Base-by-base conservation (phyloP, 2,797 vertebrate species). In the Gymnoscopelus braueri region DNA sequence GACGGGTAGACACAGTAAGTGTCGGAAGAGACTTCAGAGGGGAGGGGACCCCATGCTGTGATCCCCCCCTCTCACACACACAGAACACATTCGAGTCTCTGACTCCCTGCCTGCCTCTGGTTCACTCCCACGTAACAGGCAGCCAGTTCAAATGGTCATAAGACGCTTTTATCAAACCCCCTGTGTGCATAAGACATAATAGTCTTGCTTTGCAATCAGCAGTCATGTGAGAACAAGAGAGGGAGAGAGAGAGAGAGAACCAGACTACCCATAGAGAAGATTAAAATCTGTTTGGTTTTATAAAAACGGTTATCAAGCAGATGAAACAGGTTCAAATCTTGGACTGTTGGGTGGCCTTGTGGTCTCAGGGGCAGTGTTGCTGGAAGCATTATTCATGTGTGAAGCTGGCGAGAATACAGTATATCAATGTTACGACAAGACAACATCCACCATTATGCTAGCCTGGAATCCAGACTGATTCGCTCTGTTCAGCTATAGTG, bases 331-430 rank as follows among this genome's bases (percentile, higher is more conserved):
- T 44, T 44, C 6, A 8, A 44, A 8, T 44, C 39, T 9, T 44
- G 39, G 7, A 1, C 39, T 44, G 39, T 44, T 56, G 61, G 7
- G 63, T 8, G 44, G 63, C 57, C 10, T 63, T 68, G 67, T 66
- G 12, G 14, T 13, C 4, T n/a, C 9, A 35, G 71, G 67, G 56
- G 60, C 29, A 65, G 32, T 65, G 67, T 13, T 63, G 52, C 68
- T 62, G 65, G 24, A 80, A 80, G 60, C 75, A 79, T 84, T 78
- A 84, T 80, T 65, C 69, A 84, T 77, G 32, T 35, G 32, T 35
- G 32, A 35, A 35, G 32, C 5, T 35, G 32, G 4, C 32, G 4
- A 35, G 32, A 29, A 29, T 29, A 29, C 26, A 29, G 26, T 29
- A 29, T 19, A 4, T 4, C 26, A 3, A 10, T 12, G 12, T 13